Evolutionary conservation across 1,140 invertebrate species (phyloP).

Genomic region (Cydia pomonella): DNA sequence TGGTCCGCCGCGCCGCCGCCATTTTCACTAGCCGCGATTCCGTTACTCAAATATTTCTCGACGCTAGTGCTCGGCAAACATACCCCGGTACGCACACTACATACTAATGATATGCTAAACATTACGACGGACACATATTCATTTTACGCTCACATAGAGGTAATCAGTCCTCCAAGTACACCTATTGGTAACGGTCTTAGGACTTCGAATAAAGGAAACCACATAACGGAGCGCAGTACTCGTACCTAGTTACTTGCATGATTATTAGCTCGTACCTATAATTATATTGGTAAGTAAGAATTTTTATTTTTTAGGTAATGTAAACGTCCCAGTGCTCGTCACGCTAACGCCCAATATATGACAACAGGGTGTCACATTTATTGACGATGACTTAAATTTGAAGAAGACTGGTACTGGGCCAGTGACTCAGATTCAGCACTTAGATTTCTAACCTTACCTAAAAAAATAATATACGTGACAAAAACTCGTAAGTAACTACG

Average conservation of each 20-base stretch:
- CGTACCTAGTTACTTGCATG: not conserved
- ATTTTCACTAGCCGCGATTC: conserved; percentile 48
- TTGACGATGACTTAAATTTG: no score
- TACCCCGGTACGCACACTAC: conserved; percentile 59
- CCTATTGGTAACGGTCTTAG: conserved; percentile 55
- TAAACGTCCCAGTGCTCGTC: no score
- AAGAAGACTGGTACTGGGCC: no score
- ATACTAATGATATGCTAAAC: conserved; percentile 72
- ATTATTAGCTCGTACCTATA: no score
- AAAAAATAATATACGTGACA: no score
- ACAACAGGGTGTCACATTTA: no score
- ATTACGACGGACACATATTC: conserved; percentile 71
- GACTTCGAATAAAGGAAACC: conserved; percentile 54
- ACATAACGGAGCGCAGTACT: conserved; percentile 35
- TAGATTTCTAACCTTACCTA: no score
- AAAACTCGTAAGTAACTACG: no score
- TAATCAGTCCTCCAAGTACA: not conserved
- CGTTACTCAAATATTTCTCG: conserved; percentile 63
- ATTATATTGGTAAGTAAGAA: no score
- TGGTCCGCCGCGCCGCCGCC: conserved; percentile 36
- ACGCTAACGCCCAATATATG: no score
- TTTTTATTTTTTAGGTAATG: no score
- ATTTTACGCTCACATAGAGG: conserved; percentile 50
- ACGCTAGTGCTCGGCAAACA: conserved; percentile 56
- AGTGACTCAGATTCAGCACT: no score